A percentile compares a stretch with the other conserved stretches of the same genome.
Evolutionary conservation across 1,140 invertebrate genomes (phyloP).

Genomic region (Brachionus angularis): DNA sequence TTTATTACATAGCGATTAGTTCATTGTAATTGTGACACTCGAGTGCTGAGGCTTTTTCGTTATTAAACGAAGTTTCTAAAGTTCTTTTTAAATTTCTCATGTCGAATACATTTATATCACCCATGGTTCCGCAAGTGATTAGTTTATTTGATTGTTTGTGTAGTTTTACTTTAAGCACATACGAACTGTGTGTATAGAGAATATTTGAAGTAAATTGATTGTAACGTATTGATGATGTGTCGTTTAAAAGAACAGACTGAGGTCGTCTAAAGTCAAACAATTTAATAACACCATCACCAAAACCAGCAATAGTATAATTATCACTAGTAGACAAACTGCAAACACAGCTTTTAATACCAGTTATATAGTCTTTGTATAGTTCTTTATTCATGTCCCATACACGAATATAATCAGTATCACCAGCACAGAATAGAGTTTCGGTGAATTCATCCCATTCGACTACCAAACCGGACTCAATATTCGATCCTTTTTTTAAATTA

Average conservation of each 20-base stretch:
- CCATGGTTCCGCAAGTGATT: background rate
- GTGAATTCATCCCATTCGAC: conserved; percentile 29
- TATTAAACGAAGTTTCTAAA: conserved; percentile 11
- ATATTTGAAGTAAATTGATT: background rate
- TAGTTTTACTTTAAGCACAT: conserved; percentile 16
- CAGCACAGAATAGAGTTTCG: conserved; percentile 29
- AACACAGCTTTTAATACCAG: conserved; percentile 25
- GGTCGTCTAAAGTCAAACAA: conserved; percentile 22
- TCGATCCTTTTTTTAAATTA: background rate
- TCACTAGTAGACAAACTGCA: conserved; percentile 7
- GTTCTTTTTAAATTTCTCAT: conserved; percentile 13
- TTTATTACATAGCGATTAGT: conserved; percentile 21
- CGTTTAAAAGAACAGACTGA: background rate
- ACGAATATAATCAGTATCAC: conserved; percentile 11
- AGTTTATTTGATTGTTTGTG: background rate
- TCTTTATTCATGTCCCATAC: conserved; percentile 34
- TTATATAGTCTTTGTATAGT: conserved; percentile 33
- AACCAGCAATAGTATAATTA: conserved; percentile 20
- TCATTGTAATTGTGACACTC: conserved; percentile 16
- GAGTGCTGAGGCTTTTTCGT: conserved; percentile 1
- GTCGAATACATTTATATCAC: conserved; percentile 34
- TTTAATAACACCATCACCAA: conserved; percentile 30
- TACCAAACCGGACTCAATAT: background rate
- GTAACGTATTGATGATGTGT: background rate
- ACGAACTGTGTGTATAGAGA: conserved; percentile 14